Conservation (phyloP, 2,888 invertebrate species). For the Scelioninae gen. 1 region DNA sequence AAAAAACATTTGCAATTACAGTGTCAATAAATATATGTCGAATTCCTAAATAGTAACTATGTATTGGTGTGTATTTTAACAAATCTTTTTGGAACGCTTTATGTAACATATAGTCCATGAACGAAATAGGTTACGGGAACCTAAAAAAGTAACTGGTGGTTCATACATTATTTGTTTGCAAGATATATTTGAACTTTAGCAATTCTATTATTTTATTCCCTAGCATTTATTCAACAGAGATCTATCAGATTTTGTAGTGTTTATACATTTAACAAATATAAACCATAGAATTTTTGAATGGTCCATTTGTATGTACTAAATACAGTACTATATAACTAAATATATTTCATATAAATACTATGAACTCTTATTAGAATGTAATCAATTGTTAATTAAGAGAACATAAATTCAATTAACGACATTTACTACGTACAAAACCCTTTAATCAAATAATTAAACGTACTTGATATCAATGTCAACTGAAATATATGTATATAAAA, state of each 20-base stretch:
- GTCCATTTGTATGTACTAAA: background rate
- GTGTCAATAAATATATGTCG: slow-evolving; percentile 17
- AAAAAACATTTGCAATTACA: slow-evolving; percentile 18
- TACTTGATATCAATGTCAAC: background rate
- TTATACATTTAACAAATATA: slow-evolving; percentile 12
- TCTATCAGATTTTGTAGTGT: slow-evolving; percentile 3
- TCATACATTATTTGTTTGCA: slow-evolving; percentile 35
- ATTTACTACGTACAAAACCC: too few relatives aligned
- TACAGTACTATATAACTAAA: slow-evolving; percentile 1
- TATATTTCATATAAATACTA: slow-evolving; percentile 2
- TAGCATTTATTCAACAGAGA: slow-evolving; percentile 15
- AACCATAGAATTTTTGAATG: slow-evolving; percentile 2
- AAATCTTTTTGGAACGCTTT: slow-evolving; percentile 26
- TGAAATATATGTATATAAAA: background rate
- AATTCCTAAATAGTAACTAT: slow-evolving; percentile 45
- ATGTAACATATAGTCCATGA: background rate
- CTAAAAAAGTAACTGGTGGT: slow-evolving; percentile 2
- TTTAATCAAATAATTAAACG: background rate
- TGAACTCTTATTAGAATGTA: too few relatives aligned
- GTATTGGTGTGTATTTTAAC: slow-evolving; percentile 6
- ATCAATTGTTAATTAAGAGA: too few relatives aligned
- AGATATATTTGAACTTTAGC: slow-evolving; percentile 21
- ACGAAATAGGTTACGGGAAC: background rate
- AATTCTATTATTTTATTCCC: slow-evolving; percentile 1
- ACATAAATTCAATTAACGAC: too few relatives aligned